Evolutionary conservation across 2,888 invertebrate species (phyloP), one percentile per base, ranked within the genome.

Genomic region (Metopia argyrocephala): DNA sequence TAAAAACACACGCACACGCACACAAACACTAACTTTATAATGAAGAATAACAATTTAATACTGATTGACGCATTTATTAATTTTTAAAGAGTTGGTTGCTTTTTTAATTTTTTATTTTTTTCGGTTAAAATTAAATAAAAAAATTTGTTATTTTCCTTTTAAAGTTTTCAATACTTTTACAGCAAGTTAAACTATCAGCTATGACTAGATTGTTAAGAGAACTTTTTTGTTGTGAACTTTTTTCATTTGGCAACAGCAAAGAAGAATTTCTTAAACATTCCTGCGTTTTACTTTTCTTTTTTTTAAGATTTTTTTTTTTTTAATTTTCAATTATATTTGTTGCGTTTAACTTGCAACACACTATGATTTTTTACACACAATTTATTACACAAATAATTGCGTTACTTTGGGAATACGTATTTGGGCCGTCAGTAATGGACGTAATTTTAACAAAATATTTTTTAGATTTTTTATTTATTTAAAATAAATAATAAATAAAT

Each of bases 381-480:
- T 38, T 38, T 38, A 38, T 9, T 15, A 38, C 15, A 38, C 38
- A 38, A 31, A 38, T 4, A 9, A 15, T 38, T 38, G 15, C 15
- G 38, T 12, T 38, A 38, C 38, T 12, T 3, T 1, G 3, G 38
- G 12, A 38, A 38, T 12, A 38, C 15, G 4, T 38, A 38, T 38
- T 38, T 38, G 38, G 38, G 38, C n/a, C n/a, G n/a, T 38, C 38
- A 38, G 38, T 38, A 38, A 15, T 15, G 38, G 1, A 12, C 9
- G 12, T 38, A 38, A 15, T 38, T 4, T 12, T 15, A 12, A 38
- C 9, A 18, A 54, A 28, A 48, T 48, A 5, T 3, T 9, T n/a
- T n/a, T n/a, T n/a, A n/a, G n/a, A n/a, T n/a, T n/a, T n/a, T 45
- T 65, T 61, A 46, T 56, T 62, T 20, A 25, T 25, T 48, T n/a